phyloP scores from a whole-genome alignment of 2,113 vertebrate species.

The Ciconia boyciana region DNA sequence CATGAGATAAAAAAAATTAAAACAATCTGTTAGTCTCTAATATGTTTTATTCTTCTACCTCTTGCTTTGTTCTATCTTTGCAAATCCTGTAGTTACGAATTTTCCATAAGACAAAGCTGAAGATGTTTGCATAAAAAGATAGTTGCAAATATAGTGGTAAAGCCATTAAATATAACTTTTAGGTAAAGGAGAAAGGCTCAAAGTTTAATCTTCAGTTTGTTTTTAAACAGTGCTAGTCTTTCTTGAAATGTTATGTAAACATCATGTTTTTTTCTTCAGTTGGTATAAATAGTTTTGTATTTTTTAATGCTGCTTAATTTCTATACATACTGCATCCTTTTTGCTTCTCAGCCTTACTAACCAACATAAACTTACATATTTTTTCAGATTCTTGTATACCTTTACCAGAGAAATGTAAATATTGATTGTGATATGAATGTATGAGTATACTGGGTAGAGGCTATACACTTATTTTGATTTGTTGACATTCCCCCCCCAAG shows the following conservation, averaged over 20 bases:
- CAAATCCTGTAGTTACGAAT: neutral
- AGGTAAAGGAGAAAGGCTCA: neutral
- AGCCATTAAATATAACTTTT: neutral
- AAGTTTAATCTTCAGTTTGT: neutral
- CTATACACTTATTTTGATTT: constrained; percentile 6
- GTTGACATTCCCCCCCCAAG: neutral
- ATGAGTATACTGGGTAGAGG: neutral
- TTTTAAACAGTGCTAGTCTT: neutral
- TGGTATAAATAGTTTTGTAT: neutral
- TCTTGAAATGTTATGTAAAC: neutral
- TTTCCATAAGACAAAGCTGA: neutral
- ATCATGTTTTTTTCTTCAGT: neutral
- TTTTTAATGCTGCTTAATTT: neutral
- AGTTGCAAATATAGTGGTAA: neutral
- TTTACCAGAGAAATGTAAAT: neutral
- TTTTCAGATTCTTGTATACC: neutral
- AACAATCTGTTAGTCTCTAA: neutral
- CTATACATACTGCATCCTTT: neutral
- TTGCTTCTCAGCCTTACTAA: neutral
- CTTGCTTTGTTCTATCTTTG: neutral
- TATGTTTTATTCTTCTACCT: neutral
- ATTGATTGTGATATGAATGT: neutral
- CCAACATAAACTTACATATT: neutral
- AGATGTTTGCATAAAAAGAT: neutral
- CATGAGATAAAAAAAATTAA: neutral